These are phyloP conservation scores for Patella depressa DNA, from an alignment of 2,888 invertebrate species.

Conservation along the genomic window DNA sequence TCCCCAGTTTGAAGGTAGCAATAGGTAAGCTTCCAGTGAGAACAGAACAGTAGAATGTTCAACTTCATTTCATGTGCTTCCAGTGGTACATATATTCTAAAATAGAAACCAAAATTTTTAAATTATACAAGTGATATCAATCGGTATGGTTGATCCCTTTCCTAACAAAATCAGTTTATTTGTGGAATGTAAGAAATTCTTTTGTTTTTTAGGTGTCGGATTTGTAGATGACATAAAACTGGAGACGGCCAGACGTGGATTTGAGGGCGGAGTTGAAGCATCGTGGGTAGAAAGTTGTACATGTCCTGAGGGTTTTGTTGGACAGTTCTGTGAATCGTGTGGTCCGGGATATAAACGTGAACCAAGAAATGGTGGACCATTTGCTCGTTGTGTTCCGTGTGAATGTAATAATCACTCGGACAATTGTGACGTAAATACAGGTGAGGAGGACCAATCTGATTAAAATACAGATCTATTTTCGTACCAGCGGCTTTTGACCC, in stretches of 20 bases:
- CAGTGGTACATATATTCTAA: not conserved
- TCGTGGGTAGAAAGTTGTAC: conserved; percentile 95
- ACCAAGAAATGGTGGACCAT: conserved; percentile 91
- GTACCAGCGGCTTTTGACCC: no score
- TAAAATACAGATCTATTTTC: not conserved
- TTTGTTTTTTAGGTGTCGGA: conserved; percentile 77
- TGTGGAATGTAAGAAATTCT: not conserved
- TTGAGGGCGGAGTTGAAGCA: conserved; percentile 79
- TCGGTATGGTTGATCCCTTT: no score
- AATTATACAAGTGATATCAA: not conserved
- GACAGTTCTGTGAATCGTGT: conserved; percentile 98
- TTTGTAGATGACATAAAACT: conserved; percentile 90
- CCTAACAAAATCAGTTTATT: no score
- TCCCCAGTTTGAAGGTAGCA: no score
- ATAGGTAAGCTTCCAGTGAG: no score
- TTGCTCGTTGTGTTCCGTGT: conserved; percentile 94
- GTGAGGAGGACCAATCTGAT: conserved; percentile 41
- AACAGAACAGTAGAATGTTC: no score
- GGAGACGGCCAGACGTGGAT: conserved; percentile 84
- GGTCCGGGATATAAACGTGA: conserved; percentile 94
- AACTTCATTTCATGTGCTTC: no score
- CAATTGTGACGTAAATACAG: conserved; percentile 82
- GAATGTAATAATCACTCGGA: conserved; percentile 97
- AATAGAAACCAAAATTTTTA: not conserved
- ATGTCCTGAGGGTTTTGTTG: conserved; percentile 80